Percentiles rank a stretch among this genome's conserved stretches.
These are phyloP conservation scores for Eonycteris spelaea DNA, from an alignment of 2,113 vertebrate species.

Conservation along the genomic window DNA sequence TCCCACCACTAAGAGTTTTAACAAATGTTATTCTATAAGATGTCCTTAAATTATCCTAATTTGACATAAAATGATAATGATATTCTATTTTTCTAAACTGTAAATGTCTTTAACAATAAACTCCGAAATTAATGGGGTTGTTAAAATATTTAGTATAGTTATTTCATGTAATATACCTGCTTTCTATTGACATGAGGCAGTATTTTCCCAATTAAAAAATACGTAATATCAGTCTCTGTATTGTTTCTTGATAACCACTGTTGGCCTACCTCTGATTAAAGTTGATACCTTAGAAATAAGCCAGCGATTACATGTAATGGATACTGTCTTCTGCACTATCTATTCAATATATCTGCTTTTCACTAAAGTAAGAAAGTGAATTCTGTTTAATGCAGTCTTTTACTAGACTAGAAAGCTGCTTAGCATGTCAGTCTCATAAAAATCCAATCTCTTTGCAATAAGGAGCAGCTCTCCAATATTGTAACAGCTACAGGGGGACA, in stretches of 20 bases:
- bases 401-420: slow-evolving; percentile 62
- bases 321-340: neutral
- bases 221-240: neutral
- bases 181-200: neutral
- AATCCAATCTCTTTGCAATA: slow-evolving; percentile 61
- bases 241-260: slow-evolving; percentile 31
- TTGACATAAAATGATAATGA: neutral
- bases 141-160: slow-evolving; percentile 13
- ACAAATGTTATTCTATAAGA: neutral
- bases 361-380: slow-evolving; percentile 23
- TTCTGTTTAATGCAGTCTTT: slow-evolving; percentile 62
- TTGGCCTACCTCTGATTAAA: slow-evolving; percentile 38
- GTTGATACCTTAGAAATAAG: slow-evolving; percentile 50
- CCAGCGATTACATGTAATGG: slow-evolving; percentile 50
- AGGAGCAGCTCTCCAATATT: slow-evolving; percentile 61
- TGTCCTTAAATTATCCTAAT: neutral
- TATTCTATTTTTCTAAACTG: neutral
- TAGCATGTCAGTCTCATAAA: slow-evolving; percentile 63
- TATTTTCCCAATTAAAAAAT: neutral
- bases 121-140: neutral
- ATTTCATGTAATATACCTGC: neutral
- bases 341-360: slow-evolving; percentile 55
- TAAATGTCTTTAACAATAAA: neutral
- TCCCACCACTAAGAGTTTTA: neutral
- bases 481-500: slow-evolving; percentile 65